These are phyloP conservation scores for Psophia crepitans DNA, from an alignment of 2,113 vertebrate species.

Conservation along the genomic window DNA sequence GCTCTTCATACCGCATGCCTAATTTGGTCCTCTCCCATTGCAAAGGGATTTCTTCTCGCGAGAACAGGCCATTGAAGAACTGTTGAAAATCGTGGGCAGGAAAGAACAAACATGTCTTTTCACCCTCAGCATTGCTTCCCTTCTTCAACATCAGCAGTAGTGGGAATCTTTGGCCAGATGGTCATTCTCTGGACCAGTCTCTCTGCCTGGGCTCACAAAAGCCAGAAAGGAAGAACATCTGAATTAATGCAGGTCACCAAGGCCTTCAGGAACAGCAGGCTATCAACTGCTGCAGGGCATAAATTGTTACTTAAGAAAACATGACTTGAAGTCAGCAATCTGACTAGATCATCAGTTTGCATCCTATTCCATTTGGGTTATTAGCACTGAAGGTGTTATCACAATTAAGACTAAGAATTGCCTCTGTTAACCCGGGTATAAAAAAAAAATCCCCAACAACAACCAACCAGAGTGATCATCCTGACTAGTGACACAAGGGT, in stretches of 20 bases:
- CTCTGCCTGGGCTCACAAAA: background rate
- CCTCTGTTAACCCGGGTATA: background rate
- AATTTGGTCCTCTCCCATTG: background rate
- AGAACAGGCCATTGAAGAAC: background rate
- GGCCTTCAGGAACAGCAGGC: background rate
- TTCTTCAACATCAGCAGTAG: background rate
- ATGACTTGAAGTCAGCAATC: background rate
- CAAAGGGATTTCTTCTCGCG: background rate
- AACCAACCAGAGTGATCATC: background rate
- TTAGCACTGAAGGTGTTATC: background rate
- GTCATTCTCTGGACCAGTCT: background rate
- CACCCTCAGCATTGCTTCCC: background rate
- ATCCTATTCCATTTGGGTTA: background rate
- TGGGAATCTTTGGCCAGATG: background rate
- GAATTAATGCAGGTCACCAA: background rate
- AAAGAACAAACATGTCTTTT: background rate
- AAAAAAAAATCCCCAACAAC: background rate
- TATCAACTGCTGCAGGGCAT: background rate
- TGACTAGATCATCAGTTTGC: background rate
- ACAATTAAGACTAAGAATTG: background rate
- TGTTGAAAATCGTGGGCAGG: background rate
- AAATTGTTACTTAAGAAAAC: background rate
- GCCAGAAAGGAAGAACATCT: background rate
- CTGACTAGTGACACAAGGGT: background rate
- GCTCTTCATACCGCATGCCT: accelerated